phyloP scores from a whole-genome alignment of 2,113 vertebrate genomes.

The Cebidichthys violaceus region DNA sequence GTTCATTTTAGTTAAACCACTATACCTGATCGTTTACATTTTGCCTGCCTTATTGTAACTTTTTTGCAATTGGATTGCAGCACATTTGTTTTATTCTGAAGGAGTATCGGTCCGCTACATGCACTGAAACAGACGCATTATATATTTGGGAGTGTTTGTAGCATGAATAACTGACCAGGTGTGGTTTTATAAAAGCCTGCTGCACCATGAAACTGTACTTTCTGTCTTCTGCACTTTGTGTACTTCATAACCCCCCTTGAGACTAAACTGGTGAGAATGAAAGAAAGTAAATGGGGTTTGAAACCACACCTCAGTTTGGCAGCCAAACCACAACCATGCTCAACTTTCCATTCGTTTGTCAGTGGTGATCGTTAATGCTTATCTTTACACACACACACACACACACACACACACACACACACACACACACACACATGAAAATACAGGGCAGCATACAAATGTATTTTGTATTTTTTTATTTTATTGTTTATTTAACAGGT shows the following conservation, averaged over 20 bases:
- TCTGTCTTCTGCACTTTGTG: background rate
- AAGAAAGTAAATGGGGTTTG: background rate
- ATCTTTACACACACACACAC: background rate
- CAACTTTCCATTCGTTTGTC: conserved; percentile 24
- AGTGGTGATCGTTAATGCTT: background rate
- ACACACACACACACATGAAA: background rate
- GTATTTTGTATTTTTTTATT: background rate
- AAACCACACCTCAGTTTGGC: background rate
- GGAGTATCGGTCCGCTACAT: background rate
- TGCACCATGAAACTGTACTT: background rate
- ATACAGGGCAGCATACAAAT: background rate
- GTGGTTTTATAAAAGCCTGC: background rate
- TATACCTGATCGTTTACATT: too few species aligned
- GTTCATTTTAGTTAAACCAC: background rate
- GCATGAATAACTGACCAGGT: background rate
- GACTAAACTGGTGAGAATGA: background rate
- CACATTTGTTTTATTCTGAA: background rate
- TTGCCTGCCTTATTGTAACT: too few species aligned
- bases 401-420: background rate
- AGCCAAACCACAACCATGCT: conserved; percentile 1
- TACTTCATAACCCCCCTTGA: too few species aligned
- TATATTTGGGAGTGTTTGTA: too few species aligned
- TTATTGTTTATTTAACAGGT: too few species aligned
- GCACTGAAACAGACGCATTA: too few species aligned
- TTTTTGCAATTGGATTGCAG: background rate